phyloP scores from a whole-genome alignment of 2,797 vertebrate species.

The Pipistrellus pipistrellus region DNA sequence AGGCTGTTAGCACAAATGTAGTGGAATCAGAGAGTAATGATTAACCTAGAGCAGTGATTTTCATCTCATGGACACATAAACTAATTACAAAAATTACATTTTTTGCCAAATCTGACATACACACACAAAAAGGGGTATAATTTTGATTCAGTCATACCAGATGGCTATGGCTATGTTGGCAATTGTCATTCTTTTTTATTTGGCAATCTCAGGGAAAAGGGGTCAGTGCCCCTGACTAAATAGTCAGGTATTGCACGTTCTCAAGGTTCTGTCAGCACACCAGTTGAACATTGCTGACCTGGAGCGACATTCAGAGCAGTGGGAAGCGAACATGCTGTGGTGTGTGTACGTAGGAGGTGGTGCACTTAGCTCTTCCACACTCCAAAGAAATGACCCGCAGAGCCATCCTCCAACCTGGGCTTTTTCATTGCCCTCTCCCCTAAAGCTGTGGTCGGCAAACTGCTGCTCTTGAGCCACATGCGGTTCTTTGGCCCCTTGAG shows the following conservation, averaged over 20 bases:
- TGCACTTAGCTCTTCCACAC: not conserved
- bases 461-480: too few species aligned
- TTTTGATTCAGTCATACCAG: not conserved
- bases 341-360: fast-evolving
- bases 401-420: not conserved
- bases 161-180: not conserved
- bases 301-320: not conserved
- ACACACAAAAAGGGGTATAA: not conserved
- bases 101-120: not conserved
- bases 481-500: too few species aligned
- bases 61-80: not conserved
- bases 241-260: not conserved
- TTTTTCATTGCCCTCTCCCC: not conserved
- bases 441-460: not conserved
- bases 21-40: not conserved
- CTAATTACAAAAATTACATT: not conserved
- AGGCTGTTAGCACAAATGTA: not conserved
- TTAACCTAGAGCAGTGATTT: not conserved
- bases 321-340: not conserved
- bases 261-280: not conserved
- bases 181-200: not conserved
- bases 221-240: not conserved
- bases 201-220: not conserved
- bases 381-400: not conserved
- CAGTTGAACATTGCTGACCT: not conserved